Base-by-base conservation (phyloP, 2,113 vertebrate species). In the Rhinoptilus africanus region DNA sequence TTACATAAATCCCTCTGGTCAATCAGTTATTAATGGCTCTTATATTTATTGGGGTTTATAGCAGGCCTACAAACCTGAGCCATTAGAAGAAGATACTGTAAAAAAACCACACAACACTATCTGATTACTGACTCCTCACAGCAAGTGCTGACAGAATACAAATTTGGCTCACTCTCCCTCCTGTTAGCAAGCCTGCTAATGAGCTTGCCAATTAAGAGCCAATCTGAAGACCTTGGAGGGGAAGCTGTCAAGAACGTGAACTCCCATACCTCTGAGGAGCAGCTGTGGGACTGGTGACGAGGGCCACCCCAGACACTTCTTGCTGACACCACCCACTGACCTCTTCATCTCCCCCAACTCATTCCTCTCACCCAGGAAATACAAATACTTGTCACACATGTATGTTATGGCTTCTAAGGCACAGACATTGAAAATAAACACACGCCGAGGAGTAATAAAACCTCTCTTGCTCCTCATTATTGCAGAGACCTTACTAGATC, bases 21-120 rank as follows among this genome's bases (percentile, higher is more conserved):
- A 88, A 97, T 93, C 95, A 96, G 89, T 86, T 96, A 96, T 92
- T 96, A 96, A 97, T 94, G 64, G 68, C 64, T 89, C 66, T 76
- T 94, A 85, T 88, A 94, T 97, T 97, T 96, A 97, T 94, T 92
- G 96, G 89, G 96, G 94, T 97, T 96, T 97, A 97, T 47, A 94
- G 95, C 77, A 91, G 74, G 53, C 86, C 93, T 94, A 96, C 89
- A 95, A 96, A 97, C 92, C 95, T 72, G 43, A 95, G 94, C 64
- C 82, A 92, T 80, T 75, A 92, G 63, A 78, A 91, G 84, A 85
- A 20, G 88, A 83, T 68, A 80, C 39, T 30, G n/a, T 76, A 85
- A 92, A 94, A 90, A 87, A 48, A 47, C 18, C 18, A 45, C 18
- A 45, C 90, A 66, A 73, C 81, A 72, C 68, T 71, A 78, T 84